Conservation (phyloP, 2,113 vertebrate species). For the Sitta europaea region DNA sequence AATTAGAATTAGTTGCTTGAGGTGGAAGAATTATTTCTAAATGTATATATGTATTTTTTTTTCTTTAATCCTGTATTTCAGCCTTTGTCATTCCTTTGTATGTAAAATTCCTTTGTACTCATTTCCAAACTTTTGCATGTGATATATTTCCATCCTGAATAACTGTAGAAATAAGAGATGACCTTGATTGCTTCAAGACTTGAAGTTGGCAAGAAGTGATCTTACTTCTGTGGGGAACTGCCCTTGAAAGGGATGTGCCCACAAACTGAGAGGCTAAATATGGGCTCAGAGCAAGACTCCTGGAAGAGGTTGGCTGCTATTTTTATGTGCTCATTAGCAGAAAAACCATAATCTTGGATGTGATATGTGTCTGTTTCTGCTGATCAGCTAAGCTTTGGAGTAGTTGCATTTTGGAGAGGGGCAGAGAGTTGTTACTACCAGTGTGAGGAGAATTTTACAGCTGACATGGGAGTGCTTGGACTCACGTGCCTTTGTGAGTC, state of each 20-base stretch:
- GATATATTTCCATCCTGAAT: background rate
- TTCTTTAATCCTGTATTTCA: background rate
- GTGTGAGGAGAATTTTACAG: background rate
- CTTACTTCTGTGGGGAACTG: background rate
- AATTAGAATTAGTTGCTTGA: background rate
- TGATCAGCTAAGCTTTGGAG: background rate
- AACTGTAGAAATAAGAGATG: background rate
- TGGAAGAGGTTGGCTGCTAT: background rate
- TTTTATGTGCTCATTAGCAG: background rate
- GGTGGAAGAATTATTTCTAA: background rate
- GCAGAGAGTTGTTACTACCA: background rate
- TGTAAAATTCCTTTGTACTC: background rate
- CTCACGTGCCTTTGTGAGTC: background rate
- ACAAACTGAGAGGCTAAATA: background rate
- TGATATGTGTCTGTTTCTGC: background rate
- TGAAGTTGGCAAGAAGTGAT: background rate
- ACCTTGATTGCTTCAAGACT: background rate
- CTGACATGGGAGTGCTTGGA: background rate
- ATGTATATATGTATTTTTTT: background rate
- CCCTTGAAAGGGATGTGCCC: conserved; percentile 18
- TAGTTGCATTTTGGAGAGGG: background rate
- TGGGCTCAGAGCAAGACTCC: background rate
- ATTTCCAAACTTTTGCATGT: background rate
- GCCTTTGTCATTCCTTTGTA: background rate
- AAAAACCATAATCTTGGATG: background rate